Evolutionary conservation across 37 sponge, comb jelly and placozoan species (phyloP).

Genomic region (Haliclona indistincta): DNA sequence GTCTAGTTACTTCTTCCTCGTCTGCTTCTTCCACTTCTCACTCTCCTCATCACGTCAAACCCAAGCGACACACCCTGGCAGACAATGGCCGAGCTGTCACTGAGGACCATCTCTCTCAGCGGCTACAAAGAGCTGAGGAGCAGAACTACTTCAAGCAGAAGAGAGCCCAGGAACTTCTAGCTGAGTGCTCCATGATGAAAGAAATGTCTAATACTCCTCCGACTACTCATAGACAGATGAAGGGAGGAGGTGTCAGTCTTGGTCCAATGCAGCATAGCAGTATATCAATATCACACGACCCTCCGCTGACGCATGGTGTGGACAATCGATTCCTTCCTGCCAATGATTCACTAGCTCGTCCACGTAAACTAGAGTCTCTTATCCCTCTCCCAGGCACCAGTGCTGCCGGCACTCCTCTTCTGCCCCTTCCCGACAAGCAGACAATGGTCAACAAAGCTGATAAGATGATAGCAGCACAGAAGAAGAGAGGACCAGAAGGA

Average conservation of each 20-base stretch:
- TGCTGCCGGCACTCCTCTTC: no score
- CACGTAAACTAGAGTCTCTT: neutral
- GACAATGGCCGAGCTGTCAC: neutral
- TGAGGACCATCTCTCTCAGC: slow-evolving; percentile 28
- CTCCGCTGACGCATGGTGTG: no score
- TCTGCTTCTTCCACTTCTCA: neutral
- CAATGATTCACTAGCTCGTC: neutral
- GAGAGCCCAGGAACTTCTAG: slow-evolving; percentile 69
- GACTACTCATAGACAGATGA: no score
- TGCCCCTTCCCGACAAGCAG: no score
- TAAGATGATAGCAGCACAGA: no score
- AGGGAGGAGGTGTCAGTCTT: no score
- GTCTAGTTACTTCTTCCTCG: neutral
- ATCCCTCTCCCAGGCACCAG: no score
- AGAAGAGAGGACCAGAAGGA: no score
- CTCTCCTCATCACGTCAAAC: slow-evolving; percentile 6
- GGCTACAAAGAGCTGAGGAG: slow-evolving; percentile 25
- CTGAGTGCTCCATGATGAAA: slow-evolving; percentile 9
- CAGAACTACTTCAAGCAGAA: slow-evolving; percentile 84
- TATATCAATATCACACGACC: no score
- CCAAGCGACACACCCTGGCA: neutral
- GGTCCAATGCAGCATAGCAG: no score
- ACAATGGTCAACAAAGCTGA: no score
- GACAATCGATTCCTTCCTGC: neutral
- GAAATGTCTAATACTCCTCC: no score